These are phyloP conservation scores for Ariolimax columbianus DNA, from an alignment of 2,888 invertebrate genomes.

Conservation along the genomic window DNA sequence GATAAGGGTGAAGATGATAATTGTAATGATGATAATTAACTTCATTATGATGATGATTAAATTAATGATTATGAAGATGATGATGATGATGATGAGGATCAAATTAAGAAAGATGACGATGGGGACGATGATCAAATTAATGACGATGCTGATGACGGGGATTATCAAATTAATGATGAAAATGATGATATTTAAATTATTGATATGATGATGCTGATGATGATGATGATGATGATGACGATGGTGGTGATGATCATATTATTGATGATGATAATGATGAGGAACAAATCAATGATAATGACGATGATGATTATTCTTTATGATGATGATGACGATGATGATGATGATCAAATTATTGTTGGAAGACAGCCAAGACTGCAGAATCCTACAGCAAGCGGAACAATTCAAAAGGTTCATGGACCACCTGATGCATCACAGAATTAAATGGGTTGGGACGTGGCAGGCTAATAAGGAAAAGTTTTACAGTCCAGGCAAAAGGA, in stretches of 20 bases:
- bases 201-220: too few species aligned
- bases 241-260: not conserved
- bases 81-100: not conserved
- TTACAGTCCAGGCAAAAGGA: too few species aligned
- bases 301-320: too few species aligned
- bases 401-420: too few species aligned
- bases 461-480: too few species aligned
- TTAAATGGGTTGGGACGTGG: too few species aligned
- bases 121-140: not conserved
- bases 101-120: not conserved
- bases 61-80: not conserved
- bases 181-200: not conserved
- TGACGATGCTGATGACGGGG: not conserved
- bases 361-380: too few species aligned
- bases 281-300: not conserved
- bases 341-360: too few species aligned
- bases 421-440: too few species aligned
- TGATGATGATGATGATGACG: too few species aligned
- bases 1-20: not conserved
- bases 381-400: too few species aligned
- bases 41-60: not conserved
- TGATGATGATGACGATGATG: not conserved
- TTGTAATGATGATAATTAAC: not conserved
- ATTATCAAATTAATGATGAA: not conserved
- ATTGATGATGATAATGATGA: not conserved